phyloP scores from a whole-genome alignment of 2,797 vertebrate species.

The Lateolabrax maculatus region DNA sequence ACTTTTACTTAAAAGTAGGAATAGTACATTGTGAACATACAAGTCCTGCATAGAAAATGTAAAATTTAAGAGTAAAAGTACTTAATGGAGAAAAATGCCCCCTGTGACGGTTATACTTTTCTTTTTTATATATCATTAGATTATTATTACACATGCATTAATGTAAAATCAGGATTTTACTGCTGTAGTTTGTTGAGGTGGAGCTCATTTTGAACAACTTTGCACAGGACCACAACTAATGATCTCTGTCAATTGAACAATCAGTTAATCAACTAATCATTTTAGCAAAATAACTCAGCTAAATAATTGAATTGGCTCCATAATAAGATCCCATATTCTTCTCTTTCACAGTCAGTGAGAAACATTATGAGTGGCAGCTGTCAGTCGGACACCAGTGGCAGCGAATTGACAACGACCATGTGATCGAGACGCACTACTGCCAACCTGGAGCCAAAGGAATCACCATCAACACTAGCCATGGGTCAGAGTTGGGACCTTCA shows the following conservation, averaged over 20 bases:
- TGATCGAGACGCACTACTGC: constrained; percentile 83
- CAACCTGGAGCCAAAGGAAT: constrained; percentile 81
- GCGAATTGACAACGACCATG: constrained; percentile 67
- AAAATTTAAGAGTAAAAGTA: background rate
- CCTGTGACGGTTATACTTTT: background rate
- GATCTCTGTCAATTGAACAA: background rate
- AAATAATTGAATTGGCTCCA: background rate
- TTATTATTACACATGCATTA: no score
- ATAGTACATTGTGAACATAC: no score
- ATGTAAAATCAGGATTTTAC: no score
- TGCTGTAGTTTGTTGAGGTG: no score
- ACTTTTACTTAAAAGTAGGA: no score
- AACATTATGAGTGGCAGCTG: constrained; percentile 77
- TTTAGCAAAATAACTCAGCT: no score
- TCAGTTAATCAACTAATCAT: background rate
- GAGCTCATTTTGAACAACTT: no score
- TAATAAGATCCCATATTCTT: background rate
- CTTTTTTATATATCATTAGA: background rate
- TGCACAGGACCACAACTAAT: background rate
- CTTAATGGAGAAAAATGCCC: background rate
- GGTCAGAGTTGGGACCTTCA: constrained; percentile 59
- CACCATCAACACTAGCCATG: constrained; percentile 50
- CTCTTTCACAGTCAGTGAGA: constrained; percentile 51
- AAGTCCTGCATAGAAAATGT: no score
- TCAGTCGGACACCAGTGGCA: constrained; percentile 54